Conservation (phyloP, 2,113 vertebrate genomes). For the Corythaixoides concolor region DNA sequence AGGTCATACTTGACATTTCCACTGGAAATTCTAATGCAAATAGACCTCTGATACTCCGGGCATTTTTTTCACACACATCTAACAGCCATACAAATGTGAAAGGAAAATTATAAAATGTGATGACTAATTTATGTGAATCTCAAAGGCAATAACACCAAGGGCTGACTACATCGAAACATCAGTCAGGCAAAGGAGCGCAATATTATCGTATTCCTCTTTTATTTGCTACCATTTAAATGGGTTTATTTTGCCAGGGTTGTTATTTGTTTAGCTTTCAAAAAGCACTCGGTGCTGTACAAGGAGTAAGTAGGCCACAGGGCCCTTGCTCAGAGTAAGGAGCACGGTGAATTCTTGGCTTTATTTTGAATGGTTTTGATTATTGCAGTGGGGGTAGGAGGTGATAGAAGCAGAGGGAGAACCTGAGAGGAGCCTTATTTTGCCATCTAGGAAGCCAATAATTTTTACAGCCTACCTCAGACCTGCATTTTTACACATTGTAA, state of each 20-base stretch:
- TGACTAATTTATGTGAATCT: slow-evolving; percentile 72
- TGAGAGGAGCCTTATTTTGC: not conserved
- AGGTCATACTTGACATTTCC: slow-evolving; percentile 82
- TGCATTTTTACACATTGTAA: not conserved
- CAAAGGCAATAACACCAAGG: slow-evolving; percentile 31
- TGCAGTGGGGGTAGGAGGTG: not conserved
- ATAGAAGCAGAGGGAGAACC: not conserved
- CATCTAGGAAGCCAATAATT: not conserved
- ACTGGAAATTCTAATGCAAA: slow-evolving; percentile 82
- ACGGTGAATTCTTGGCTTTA: not conserved
- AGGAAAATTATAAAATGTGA: slow-evolving; percentile 66
- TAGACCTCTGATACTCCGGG: slow-evolving; percentile 64
- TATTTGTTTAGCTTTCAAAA: slow-evolving; percentile 9
- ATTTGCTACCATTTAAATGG: not conserved
- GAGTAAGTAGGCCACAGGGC: not conserved
- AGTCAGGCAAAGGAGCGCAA: slow-evolving; percentile 5
- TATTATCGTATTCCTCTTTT: not conserved
- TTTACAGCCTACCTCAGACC: not conserved
- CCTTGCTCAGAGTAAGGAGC: not conserved
- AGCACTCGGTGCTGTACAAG: not conserved
- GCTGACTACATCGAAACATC: slow-evolving; percentile 15
- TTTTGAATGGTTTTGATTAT: not conserved
- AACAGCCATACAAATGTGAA: slow-evolving; percentile 63
- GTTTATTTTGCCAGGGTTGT: not conserved
- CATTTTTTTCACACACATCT: slow-evolving; percentile 65